Evolutionary conservation across 2,888 invertebrate genomes (phyloP).

Genomic region (Hypercompe scribonia): DNA sequence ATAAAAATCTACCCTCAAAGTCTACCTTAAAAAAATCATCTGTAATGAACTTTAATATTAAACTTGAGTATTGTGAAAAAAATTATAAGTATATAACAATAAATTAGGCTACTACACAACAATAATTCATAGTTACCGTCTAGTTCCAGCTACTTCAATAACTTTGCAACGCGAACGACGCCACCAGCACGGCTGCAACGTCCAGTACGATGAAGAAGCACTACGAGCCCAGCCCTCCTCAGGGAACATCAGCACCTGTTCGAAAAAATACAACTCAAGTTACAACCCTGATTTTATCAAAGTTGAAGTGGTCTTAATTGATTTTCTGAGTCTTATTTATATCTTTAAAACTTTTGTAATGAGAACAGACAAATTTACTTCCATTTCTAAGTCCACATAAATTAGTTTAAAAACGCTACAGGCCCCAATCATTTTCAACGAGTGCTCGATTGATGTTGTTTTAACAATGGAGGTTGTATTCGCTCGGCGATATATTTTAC

Average conservation of each 20-base stretch:
- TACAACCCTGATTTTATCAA: conserved; percentile 13
- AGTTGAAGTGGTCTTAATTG: conserved; percentile 15
- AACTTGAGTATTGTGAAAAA: too few relatives aligned
- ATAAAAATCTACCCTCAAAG: too few relatives aligned
- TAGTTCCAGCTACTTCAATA: conserved; percentile 93
- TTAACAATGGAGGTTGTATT: conserved; percentile 62
- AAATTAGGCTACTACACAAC: not conserved
- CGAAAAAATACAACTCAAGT: conserved; percentile 33
- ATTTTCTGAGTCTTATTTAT: conserved; percentile 21
- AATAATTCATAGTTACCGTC: conserved; percentile 79
- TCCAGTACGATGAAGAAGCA: conserved; percentile 95
- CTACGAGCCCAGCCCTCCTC: conserved; percentile 96
- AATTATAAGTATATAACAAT: too few relatives aligned
- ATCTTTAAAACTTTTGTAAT: conserved; percentile 36
- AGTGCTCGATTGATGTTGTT: conserved; percentile 63
- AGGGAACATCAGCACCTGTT: conserved; percentile 93
- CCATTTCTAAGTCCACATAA: conserved; percentile 44
- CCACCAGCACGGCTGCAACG: conserved; percentile 95
- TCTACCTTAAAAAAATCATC: too few relatives aligned
- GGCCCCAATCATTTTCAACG: conserved; percentile 26
- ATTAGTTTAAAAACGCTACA: conserved; percentile 45
- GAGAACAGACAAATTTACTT: conserved; percentile 46
- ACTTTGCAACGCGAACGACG: conserved; percentile 93
- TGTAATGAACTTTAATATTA: too few relatives aligned
- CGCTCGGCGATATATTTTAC: conserved; percentile 66